Conservation (phyloP, 2,113 vertebrate genomes). For the Propithecus coquereli region DNA sequence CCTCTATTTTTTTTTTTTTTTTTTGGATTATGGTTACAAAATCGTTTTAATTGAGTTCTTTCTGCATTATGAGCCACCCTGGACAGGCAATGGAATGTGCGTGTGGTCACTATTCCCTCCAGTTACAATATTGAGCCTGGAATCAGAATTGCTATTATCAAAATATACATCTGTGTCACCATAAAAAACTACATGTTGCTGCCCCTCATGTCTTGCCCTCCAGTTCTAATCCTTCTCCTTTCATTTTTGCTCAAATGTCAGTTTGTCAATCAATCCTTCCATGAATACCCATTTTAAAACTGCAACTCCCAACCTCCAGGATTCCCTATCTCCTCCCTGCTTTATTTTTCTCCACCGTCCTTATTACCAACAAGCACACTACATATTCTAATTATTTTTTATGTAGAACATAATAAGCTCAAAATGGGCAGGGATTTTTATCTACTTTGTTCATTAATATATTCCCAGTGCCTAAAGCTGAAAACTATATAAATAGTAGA, state of each 20-base stretch:
- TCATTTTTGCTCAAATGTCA: background rate
- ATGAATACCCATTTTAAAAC: background rate
- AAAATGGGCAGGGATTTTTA: background rate
- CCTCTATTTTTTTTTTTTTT: too few species aligned
- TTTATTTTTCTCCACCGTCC: background rate
- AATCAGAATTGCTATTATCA: constrained; percentile 83
- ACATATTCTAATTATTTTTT: background rate
- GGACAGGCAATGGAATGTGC: constrained; percentile 78
- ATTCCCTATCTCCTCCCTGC: background rate
- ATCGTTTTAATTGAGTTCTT: constrained; percentile 83
- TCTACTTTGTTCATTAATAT: background rate
- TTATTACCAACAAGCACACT: background rate
- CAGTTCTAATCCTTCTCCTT: background rate
- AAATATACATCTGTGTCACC: constrained; percentile 86
- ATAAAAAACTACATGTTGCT: constrained; percentile 80
- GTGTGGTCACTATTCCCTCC: constrained; percentile 69
- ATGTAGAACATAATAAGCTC: background rate
- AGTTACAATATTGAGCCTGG: constrained; percentile 85
- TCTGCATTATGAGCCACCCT: constrained; percentile 80
- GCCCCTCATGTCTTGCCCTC: constrained; percentile 77
- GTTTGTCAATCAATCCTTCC: background rate
- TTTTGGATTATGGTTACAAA: constrained; percentile 73
- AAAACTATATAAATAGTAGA: background rate
- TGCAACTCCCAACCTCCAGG: background rate
- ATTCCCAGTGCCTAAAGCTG: background rate